Evolutionary conservation across 35 echinoderm and acorn worm species (phyloP).

Genomic region (Apostichopus californicus): DNA sequence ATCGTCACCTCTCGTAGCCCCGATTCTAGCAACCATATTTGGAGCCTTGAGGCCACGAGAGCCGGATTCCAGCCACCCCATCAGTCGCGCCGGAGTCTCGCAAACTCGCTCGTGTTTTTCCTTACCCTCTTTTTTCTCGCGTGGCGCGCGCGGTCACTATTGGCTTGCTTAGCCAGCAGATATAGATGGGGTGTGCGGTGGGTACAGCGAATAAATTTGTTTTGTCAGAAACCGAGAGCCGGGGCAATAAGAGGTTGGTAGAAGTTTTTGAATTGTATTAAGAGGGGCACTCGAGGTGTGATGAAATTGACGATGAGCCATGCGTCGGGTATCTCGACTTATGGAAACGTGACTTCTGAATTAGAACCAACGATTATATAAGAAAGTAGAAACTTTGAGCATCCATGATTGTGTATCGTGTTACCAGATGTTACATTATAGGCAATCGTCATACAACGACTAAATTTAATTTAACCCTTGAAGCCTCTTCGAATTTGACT

Average conservation of each 20-base stretch:
- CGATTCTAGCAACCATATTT: conserved; percentile 40
- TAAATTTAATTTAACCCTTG: conserved; percentile 2
- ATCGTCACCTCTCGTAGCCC: conserved; percentile 36
- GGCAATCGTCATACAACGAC: neutral
- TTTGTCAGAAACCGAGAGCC: conserved; percentile 35
- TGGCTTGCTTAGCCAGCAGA: conserved; percentile 27
- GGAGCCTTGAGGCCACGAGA: conserved; percentile 47
- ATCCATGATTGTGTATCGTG: neutral
- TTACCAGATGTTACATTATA: neutral
- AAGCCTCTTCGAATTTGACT: neutral
- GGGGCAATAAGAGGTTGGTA: conserved; percentile 20
- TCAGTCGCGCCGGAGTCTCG: conserved; percentile 21
- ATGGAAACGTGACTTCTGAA: conserved; percentile 14
- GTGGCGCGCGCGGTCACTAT: neutral
- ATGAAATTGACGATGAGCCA: conserved; percentile 12
- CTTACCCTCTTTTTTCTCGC: conserved; percentile 21
- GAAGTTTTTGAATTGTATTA: conserved; percentile 45
- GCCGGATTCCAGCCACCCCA: conserved; percentile 40
- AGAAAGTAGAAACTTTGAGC: neutral
- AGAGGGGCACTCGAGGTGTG: conserved; percentile 25
- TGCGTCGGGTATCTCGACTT: conserved; percentile 5
- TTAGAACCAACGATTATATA: conserved; percentile 4
- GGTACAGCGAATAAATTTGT: conserved; percentile 48
- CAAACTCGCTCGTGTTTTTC: conserved; percentile 17
- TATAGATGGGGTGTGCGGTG: conserved; percentile 40